Conservation (phyloP, 1,140 invertebrate species). For the Diprion similis region DNA sequence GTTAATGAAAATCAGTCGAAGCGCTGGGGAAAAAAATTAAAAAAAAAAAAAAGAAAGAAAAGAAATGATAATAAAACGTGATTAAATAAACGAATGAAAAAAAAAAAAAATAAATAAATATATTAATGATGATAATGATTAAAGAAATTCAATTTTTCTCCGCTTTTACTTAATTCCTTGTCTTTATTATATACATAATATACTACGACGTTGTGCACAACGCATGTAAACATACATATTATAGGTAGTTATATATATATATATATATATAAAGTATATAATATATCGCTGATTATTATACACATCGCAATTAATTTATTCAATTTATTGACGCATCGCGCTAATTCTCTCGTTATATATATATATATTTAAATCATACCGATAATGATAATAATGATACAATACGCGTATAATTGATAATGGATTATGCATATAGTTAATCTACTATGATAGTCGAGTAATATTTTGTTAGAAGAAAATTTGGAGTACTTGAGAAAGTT, state of each 20-base stretch:
- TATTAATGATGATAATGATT: neutral
- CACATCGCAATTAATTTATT: too few relatives aligned
- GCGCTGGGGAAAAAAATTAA: neutral
- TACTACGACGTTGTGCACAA: neutral
- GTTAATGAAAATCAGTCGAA: neutral
- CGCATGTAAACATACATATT: neutral
- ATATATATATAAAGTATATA: too few relatives aligned
- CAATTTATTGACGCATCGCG: constrained; percentile 15
- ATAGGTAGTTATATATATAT: neutral
- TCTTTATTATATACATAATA: constrained; percentile 13
- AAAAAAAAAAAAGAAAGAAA: constrained; percentile 14
- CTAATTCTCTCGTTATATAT: constrained; percentile 16
- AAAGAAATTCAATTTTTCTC: constrained; percentile 9
- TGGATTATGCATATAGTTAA: constrained; percentile 11
- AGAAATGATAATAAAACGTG: neutral
- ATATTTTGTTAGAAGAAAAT: constrained; percentile 1
- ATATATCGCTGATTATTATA: neutral
- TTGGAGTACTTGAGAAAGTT: constrained; percentile 7
- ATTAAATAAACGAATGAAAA: constrained; percentile 19
- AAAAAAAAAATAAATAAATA: constrained; percentile 13
- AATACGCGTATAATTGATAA: constrained; percentile 11
- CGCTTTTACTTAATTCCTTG: neutral
- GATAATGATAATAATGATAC: constrained; percentile 9
- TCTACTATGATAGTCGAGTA: constrained; percentile 7
- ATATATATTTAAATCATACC: neutral